Base-by-base conservation (phyloP, 2,888 invertebrate genomes). In the Eilema depressum region DNA sequence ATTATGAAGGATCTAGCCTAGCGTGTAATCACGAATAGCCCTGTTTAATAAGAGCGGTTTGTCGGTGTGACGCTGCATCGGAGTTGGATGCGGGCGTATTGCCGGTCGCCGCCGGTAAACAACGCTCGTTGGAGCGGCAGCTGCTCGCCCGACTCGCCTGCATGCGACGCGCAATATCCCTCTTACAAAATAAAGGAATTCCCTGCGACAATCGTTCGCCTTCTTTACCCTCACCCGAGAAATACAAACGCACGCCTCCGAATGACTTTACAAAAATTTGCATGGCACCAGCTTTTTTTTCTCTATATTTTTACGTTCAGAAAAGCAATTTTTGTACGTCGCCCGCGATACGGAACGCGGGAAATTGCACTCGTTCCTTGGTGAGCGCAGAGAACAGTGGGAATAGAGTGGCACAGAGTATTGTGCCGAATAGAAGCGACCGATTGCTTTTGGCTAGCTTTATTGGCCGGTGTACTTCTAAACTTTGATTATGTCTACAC, bases 221-320 rank as follows among this genome's bases (percentile, higher is more conserved):
- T 92, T 91, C 88, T 91, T 93, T 92, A 91, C 93, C 91, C 93
- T 91, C 85, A 85, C 88, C 91, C 92, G 92, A 94, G 93, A 93
- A 94, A 95, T 95, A 94, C 95, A 95, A 94, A 94, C 94, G 93
- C 91, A 93, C 94, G 94, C 91, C 93, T 92, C 85, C 92, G 92
- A 94, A 94, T 93, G 95, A 94, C 95, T 95, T 93, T 93, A 94
- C 93, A 93, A 93, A 95, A 95, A 94, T 95, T 95, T 95, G 93
- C 95, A 94, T 95, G 88, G 88, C 88, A 87, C 87, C 83, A 83
- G 81, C n/a, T 77, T 90, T 92, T 92, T 91, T 92, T 91, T 91
- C 86, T 92, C 87, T 91, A 90, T 92, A 92, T 93, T 92, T 92
- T 90, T 88, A 90, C 91, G 90, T 91, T 91, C 89, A 91, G 94